Base-by-base conservation (phyloP, 1,140 invertebrate genomes). In the Babylonia areolata region DNA sequence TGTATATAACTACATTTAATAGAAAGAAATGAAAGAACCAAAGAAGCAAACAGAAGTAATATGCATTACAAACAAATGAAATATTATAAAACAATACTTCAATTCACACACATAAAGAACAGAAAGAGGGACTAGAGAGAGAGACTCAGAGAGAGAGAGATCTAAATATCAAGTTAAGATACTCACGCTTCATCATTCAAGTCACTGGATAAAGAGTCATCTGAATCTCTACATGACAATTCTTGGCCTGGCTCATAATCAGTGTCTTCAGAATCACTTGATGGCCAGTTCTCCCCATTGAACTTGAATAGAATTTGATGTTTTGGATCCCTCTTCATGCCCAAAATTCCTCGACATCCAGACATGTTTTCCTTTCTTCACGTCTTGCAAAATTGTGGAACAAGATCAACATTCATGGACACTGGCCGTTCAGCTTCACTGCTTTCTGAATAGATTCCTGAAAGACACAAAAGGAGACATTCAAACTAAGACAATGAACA, bases 211-310 rank as follows among this genome's bases (percentile, higher is more conserved):
- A n/a, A n/a, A 77, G 73, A 79, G n/a, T 79, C 39, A 20, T 40
- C 77, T 31, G 77, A 79, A 28, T 40, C 31, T 17, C 37, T 33
- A n/a, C 17, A 39, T 6, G 6, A 23, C 12, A 31, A 35, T 79
- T 42, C 35, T 28, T 81, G 42, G 28, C 69, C 81, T 23, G 81
- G 81, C 46, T 33, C 35, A 73, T 84, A 84, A 33, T 84, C 81
- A 6, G 37, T 17, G 40, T 84, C 81, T 17, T 75, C 81, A 0
- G 81, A 84, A 28, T 84, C 81, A 6, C 81, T 84, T 5, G 81
- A 84, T 6, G 81, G 81, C 81, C 81, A 84, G 28, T 75, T 69
- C n/a, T 84, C 64, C 28, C 81, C 69, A 5, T 33, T 51, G 28
- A 80, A 80, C 42, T 33, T 51, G 46, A 80, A 80, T 42, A 80